Evolutionary conservation across 92 coral and sea anemone genomes (phyloP).

Genomic region (Diadumene lineata): DNA sequence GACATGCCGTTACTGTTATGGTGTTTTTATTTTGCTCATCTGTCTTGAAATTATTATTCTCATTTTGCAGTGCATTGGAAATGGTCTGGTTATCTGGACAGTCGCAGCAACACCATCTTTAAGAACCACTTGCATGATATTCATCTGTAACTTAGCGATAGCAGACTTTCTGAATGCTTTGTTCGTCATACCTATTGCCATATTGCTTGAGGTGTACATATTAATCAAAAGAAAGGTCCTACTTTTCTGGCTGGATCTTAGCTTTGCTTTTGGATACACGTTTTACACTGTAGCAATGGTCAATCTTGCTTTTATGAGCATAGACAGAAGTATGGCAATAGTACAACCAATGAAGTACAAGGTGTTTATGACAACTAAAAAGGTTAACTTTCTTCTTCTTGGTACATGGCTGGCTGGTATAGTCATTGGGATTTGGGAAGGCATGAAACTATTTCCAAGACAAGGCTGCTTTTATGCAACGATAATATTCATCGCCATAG

Average conservation of each 20-base stretch:
- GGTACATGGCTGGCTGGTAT: neutral
- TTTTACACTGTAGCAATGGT: neutral
- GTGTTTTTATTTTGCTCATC: neutral
- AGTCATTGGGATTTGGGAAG: neutral
- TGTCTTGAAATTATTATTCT: neutral
- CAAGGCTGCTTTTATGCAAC: neutral
- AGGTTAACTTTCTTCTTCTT: neutral
- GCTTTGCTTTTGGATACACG: neutral
- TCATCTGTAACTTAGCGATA: slow-evolving; percentile 1
- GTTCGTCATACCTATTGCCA: neutral
- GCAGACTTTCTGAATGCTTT: slow-evolving; percentile 6
- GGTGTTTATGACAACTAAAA: neutral
- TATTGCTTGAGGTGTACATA: neutral
- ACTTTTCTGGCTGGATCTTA: neutral
- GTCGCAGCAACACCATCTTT: neutral
- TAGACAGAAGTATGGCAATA: neutral
- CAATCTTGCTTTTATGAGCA: neutral
- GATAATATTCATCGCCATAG: neutral
- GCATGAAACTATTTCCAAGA: neutral
- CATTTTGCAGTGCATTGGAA: neutral
- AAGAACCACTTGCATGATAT: neutral
- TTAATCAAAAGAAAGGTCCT: neutral
- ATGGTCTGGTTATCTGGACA: neutral
- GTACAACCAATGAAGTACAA: slow-evolving; percentile 1
- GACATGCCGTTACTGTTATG: neutral